Evolutionary conservation across 2,113 vertebrate genomes (phyloP), one percentile per base, ranked within the genome.

Genomic region (Dermatemys mawii): DNA sequence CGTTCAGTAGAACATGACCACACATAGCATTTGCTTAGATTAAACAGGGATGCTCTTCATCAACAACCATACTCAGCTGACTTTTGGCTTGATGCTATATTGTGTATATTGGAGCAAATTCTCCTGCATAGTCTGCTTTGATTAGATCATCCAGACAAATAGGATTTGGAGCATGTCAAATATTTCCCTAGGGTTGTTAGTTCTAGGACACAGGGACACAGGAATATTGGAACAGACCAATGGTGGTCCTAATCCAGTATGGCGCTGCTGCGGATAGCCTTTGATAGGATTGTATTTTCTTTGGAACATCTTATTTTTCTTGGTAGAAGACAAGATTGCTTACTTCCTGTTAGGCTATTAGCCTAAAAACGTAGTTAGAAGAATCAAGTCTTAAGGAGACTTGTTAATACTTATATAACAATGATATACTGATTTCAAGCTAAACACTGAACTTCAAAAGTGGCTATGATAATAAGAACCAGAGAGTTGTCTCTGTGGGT

Each of bases 341-440:
- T 35, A 70, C 38, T 76, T 76, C 38, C 73, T 46, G 22, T 22
- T 44, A 27, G 11, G 5, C 26, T 6, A 13, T 27, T 75, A 75
- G 73, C 41, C 73, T 27, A 10, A 83, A 89, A 80, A 86, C 13
- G 21, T 83, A 87, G 84, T 94, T 79, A 87, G 84, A 79, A 88
- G 73, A 22, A 8, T 41, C 38, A 94, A 60, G 79, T 32, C 81
- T 90, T 87, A 90, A 85, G 44, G 48, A 29, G 85, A 49, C 78
- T 95, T 94, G 89, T 50, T 86, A 57, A 90, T 90, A 96, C 93
- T 83, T 90, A 84, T 91, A 48, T 86, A 85, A 95, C 92, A 93
- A 82, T 63, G n/a, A 67, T 50, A 86, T 44, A 41, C 73, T 87
- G 85, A 90, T 92, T 97, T 95, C 83, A 90, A 82, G 82, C 54